Evolutionary conservation across 2,113 vertebrate species (phyloP), one percentile per base, ranked within the genome.

Genomic region (Catharus bicknelli): DNA sequence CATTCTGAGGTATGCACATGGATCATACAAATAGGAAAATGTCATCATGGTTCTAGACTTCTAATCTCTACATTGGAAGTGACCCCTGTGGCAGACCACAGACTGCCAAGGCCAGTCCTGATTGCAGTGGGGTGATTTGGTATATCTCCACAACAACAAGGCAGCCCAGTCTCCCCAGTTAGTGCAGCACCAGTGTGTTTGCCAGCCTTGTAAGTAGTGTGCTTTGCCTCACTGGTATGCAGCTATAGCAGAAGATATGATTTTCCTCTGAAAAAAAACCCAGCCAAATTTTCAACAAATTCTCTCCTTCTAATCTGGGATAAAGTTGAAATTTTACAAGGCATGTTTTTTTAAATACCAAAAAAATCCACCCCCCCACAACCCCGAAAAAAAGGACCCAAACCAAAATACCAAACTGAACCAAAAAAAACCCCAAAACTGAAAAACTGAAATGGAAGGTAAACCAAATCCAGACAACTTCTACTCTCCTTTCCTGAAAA

Each of bases 401-500:
- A 40, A 40, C 12, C 38, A 40, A 43, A 43, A 18, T 18, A 43
- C 16, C 11, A 16, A 58, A 66, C 12, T 6, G 5, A 50, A 64
- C 7, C 16, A 43, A 63, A 32, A 77, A 38, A 43, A 16, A 27
- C 5, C 8, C 9, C 42, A 27, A 93, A 91, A 66, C 38, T 72
- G 16, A 53, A 91, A 72, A 88, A 50, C 27, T 79, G 30, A 82
- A 91, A 8, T 30, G 81, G 57, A 88, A 81, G n/a, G 26, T 42
- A 86, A 84, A 34, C 20, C 43, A 88, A 90, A 94, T 81, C 40
- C n/a, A 75, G 64, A 82, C 21, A 79, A 40, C 23, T 89, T 75
- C 67, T 91, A n/a, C 81, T 75, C 43, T 77, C 48, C 47, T 48
- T 78, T 63, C 36, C 53, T 92, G 69, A 90, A 92, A 90, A 61